These are phyloP conservation scores for Proterorhinus semilunaris DNA, from an alignment of 2,113 vertebrate genomes.

Conservation along the genomic window DNA sequence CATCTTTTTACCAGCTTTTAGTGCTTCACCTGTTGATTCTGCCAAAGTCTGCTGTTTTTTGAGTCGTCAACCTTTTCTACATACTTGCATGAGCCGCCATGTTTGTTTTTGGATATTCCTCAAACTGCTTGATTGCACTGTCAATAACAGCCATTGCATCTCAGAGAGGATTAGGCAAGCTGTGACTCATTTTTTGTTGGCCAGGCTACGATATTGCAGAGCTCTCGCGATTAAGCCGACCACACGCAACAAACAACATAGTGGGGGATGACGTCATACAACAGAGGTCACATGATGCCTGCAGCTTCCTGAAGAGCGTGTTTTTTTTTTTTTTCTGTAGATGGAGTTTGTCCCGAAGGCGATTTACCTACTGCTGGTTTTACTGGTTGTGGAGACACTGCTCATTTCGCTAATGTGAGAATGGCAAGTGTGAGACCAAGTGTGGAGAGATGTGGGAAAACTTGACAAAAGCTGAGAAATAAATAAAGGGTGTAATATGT, in stretches of 20 bases:
- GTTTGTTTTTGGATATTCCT: too few species aligned
- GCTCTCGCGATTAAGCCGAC: conserved; percentile 9
- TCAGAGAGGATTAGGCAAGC: too few species aligned
- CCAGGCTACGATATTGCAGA: conserved; percentile 13
- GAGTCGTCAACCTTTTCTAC: too few species aligned
- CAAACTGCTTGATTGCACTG: too few species aligned
- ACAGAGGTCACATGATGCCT: conserved; percentile 45
- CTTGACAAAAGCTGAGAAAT: background rate
- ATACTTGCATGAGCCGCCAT: too few species aligned
- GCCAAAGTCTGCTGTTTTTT: too few species aligned
- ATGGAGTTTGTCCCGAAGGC: conserved; percentile 35
- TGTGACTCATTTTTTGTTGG: background rate
- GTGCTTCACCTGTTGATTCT: too few species aligned
- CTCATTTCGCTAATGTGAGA: background rate
- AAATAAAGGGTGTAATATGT: too few species aligned
- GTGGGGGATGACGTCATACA: conserved; percentile 33
- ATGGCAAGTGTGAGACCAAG: background rate
- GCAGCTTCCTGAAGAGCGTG: conserved; percentile 36
- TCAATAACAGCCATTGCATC: too few species aligned
- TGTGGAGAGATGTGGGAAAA: background rate
- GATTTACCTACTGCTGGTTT: conserved; percentile 13
- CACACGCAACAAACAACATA: conserved; percentile 4
- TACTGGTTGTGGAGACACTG: conserved; percentile 9
- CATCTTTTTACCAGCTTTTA: too few species aligned
- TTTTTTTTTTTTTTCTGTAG: conserved; percentile 44